A percentile compares a stretch with the other conserved stretches of the same genome.
Conservation (phyloP, 1,140 invertebrate species). For the Brachionus rotundiformis region DNA sequence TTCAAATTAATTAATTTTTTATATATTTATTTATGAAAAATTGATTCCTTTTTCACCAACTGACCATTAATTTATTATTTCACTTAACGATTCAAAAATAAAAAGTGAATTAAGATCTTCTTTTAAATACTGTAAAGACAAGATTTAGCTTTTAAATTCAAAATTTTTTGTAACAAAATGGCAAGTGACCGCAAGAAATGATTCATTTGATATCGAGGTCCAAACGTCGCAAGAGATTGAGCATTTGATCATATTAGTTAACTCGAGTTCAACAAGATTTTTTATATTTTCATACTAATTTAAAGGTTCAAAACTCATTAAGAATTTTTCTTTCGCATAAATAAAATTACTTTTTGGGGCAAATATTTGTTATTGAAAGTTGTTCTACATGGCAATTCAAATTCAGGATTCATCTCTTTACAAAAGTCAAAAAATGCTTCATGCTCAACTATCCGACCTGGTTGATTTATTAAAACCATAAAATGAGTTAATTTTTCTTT, state of each 20-base stretch:
- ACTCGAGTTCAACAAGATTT: background rate
- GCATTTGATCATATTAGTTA: background rate
- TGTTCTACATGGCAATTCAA: background rate
- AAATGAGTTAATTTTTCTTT: background rate
- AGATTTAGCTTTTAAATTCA: slow-evolving; percentile 3
- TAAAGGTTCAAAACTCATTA: background rate
- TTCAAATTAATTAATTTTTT: background rate
- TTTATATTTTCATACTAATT: background rate
- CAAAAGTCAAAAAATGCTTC: slow-evolving; percentile 1
- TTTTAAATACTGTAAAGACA: slow-evolving; percentile 18
- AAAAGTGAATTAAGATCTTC: slow-evolving; percentile 6
- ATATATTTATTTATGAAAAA: slow-evolving; percentile 6
- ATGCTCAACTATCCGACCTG: slow-evolving; percentile 1
- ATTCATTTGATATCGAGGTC: slow-evolving; percentile 12
- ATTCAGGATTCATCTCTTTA: background rate
- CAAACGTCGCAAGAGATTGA: background rate
- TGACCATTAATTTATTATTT: background rate
- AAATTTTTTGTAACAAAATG: slow-evolving; percentile 16
- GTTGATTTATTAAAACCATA: slow-evolving; percentile 24
- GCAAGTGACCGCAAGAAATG: slow-evolving; percentile 29
- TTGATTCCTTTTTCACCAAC: slow-evolving; percentile 24
- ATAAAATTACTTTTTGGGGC: background rate
- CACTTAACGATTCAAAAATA: slow-evolving; percentile 26
- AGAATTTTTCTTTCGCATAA: background rate
- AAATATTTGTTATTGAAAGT: slow-evolving; percentile 21